A percentile compares a stretch with the other conserved stretches of the same genome.
These are phyloP conservation scores for Amphipoea lucens DNA, from an alignment of 2,888 invertebrate genomes.

Conservation along the genomic window DNA sequence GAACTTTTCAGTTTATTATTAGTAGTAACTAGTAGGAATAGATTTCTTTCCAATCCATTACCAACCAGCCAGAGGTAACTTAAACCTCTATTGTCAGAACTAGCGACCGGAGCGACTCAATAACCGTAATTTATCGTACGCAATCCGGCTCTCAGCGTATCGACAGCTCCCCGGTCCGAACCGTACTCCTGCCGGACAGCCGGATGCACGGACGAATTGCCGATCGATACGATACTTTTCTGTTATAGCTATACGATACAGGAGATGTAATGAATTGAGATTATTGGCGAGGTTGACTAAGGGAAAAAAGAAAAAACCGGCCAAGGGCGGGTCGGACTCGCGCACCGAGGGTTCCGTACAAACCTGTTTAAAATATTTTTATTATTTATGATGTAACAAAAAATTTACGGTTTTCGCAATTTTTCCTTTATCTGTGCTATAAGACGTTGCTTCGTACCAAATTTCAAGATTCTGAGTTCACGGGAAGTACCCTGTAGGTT, in stretches of 20 bases:
- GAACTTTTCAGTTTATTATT: too few relatives aligned
- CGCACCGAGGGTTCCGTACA: too few relatives aligned
- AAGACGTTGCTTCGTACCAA: too few relatives aligned
- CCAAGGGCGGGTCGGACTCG: too few relatives aligned
- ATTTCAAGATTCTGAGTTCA: too few relatives aligned
- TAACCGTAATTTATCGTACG: conserved; percentile 43
- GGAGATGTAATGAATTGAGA: conserved; percentile 22
- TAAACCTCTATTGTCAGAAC: not conserved
- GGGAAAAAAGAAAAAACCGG: not conserved
- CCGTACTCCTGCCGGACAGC: conserved; percentile 42
- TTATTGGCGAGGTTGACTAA: conserved; percentile 2
- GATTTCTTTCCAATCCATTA: conserved; percentile 1
- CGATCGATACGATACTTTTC: conserved; percentile 36
- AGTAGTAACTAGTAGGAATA: too few relatives aligned
- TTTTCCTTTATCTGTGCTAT: too few relatives aligned
- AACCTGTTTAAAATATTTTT: too few relatives aligned
- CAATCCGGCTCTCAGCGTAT: conserved; percentile 31
- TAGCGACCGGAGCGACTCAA: conserved; percentile 20
- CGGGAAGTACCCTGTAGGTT: too few relatives aligned
- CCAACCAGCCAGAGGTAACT: not conserved
- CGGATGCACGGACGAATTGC: conserved; percentile 23
- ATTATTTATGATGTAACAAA: too few relatives aligned
- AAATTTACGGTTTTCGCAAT: too few relatives aligned
- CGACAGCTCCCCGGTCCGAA: conserved; percentile 27
- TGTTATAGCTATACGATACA: conserved; percentile 2